Percentiles rank a stretch among this genome's conserved stretches.
These are phyloP conservation scores for Phoxinus dragarum DNA, from an alignment of 2,797 vertebrate species.

Conservation along the genomic window DNA sequence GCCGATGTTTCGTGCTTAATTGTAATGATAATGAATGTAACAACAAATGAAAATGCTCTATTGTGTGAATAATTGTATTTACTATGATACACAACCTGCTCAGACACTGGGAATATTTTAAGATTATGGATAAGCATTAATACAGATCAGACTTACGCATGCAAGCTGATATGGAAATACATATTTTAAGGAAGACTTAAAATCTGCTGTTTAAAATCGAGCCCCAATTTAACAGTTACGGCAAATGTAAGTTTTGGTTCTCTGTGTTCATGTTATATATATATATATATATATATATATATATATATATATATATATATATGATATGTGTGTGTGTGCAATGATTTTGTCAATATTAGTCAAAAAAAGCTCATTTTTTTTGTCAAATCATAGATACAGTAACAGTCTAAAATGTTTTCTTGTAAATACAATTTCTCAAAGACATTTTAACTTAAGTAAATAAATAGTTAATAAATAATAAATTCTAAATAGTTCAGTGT, in stretches of 20 bases:
- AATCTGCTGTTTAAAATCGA: not conserved
- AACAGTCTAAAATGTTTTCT: not conserved
- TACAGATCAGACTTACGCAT: not conserved
- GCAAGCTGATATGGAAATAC: not conserved
- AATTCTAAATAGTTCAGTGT: not conserved
- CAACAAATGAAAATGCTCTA: slow-evolving; percentile 1
- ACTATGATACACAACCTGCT: not conserved
- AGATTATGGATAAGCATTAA: not conserved
- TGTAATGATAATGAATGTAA: not conserved
- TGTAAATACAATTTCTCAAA: not conserved
- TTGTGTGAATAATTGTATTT: not conserved
- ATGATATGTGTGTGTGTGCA: no score
- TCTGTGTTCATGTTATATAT: not conserved
- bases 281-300: no score
- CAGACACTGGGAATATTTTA: not conserved
- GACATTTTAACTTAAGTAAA: not conserved
- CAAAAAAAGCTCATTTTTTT: no score
- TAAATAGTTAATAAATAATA: no score
- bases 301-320: no score
- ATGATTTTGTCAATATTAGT: no score
- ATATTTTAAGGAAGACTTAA: not conserved
- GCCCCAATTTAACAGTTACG: not conserved
- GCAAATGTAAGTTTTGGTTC: not conserved
- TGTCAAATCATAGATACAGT: not conserved
- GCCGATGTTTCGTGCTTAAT: not conserved